phyloP scores from a whole-genome alignment of 2,113 vertebrate genomes.

The Indicator maculatus region DNA sequence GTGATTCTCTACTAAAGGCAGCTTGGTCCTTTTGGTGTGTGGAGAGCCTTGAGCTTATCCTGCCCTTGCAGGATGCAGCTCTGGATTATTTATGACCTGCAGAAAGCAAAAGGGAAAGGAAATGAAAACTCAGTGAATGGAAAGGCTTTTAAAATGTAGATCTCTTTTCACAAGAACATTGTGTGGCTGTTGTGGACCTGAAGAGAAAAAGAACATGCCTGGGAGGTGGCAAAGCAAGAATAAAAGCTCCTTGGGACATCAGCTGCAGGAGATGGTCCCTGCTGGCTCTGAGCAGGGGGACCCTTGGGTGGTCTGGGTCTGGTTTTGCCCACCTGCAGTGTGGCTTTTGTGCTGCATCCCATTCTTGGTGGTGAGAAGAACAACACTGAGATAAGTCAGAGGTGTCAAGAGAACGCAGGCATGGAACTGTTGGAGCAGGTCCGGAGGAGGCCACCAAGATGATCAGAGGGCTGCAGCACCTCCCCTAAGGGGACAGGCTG shows the following conservation, averaged over 20 bases:
- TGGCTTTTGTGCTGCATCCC: not conserved
- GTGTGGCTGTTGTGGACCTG: constrained; percentile 1
- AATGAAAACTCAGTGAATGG: not conserved
- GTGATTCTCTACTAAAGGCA: not conserved
- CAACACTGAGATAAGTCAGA: not conserved
- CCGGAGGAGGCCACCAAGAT: no score
- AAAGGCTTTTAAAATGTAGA: constrained; percentile 43
- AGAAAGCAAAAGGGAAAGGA: not conserved
- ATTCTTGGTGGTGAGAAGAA: not conserved
- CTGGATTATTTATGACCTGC: constrained; percentile 70
- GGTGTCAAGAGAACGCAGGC: no score
- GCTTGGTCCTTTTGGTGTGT: not conserved
- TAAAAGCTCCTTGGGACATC: not conserved
- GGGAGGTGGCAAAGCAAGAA: not conserved
- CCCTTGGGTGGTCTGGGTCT: not conserved
- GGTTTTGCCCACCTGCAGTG: no score
- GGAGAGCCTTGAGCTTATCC: not conserved
- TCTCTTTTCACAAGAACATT: not conserved
- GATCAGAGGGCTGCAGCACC: no score
- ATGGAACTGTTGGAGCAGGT: no score
- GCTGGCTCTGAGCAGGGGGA: not conserved
- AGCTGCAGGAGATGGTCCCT: not conserved
- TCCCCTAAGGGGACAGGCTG: no score
- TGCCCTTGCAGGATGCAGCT: not conserved
- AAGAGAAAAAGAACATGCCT: constrained; percentile 38